Conservation (phyloP, 2,113 vertebrate genomes). For the Sturnus vulgaris region DNA sequence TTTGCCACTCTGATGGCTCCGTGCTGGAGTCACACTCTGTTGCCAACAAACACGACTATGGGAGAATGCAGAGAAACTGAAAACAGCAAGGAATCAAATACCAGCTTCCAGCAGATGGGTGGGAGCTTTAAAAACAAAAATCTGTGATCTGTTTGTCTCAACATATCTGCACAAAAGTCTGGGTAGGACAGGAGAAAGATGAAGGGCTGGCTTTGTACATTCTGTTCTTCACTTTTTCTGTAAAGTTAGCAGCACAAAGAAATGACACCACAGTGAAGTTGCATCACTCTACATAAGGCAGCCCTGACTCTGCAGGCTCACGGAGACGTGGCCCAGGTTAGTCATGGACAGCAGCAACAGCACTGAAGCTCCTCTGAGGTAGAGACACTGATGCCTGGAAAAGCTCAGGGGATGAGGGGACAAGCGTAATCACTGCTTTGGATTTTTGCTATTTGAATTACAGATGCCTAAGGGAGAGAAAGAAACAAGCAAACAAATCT, state of each 20-base stretch:
- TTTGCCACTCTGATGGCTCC: background rate
- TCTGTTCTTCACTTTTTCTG: background rate
- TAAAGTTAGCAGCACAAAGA: background rate
- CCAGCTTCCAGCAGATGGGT: background rate
- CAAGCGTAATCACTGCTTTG: background rate
- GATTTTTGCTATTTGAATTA: background rate
- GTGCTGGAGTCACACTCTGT: background rate
- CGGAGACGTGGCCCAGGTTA: background rate
- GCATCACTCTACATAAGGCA: background rate
- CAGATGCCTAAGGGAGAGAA: background rate
- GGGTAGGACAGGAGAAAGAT: background rate
- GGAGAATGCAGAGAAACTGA: background rate
- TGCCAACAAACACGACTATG: background rate
- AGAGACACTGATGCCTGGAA: background rate
- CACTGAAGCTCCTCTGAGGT: background rate
- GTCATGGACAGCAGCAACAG: background rate
- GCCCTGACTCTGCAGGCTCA: background rate
- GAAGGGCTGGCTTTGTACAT: background rate
- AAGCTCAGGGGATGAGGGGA: background rate
- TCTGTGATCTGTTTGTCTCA: background rate
- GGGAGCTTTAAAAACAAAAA: background rate
- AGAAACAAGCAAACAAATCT: background rate
- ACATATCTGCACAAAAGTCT: background rate
- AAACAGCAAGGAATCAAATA: background rate
- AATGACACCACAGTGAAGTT: background rate